A percentile compares a stretch with the other conserved stretches of the same genome.
Evolutionary conservation across 2,797 vertebrate genomes (phyloP).

Genomic region (Schizopygopsis pylzovi): DNA sequence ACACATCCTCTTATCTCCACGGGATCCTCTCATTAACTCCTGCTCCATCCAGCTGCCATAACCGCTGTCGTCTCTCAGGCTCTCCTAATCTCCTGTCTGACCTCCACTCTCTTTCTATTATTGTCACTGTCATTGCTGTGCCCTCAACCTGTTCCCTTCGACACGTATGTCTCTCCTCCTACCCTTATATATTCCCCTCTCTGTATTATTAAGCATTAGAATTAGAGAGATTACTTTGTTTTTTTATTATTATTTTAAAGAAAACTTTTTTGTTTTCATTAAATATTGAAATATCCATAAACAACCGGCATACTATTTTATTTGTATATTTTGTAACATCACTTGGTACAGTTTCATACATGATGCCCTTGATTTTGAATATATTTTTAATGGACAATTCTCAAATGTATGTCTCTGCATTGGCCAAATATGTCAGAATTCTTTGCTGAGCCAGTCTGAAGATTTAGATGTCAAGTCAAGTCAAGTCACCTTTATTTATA

Average conservation of each 20-base stretch:
- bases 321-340: not conserved
- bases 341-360: not conserved
- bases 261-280: not conserved
- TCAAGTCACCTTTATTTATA: too few species aligned
- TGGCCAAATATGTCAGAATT: not conserved
- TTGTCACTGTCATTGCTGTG: not conserved
- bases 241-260: not conserved
- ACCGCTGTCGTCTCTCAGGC: conserved; percentile 2
- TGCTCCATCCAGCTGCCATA: conserved; percentile 29
- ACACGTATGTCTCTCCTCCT: conserved; percentile 5
- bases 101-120: conserved; percentile 26
- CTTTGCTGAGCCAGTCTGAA: not conserved
- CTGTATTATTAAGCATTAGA: not conserved
- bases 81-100: conserved; percentile 31
- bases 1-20: conserved; percentile 48
- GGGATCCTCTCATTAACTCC: conserved; percentile 35
- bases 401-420: not conserved
- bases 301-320: not conserved
- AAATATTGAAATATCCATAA: not conserved
- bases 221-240: not conserved
- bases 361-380: not conserved
- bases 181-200: not conserved
- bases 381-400: not conserved
- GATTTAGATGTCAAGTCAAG: too few species aligned
- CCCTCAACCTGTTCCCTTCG: conserved; percentile 24